Evolutionary conservation across 2,888 invertebrate genomes (phyloP).

Genomic region (Metopia argyrocephala): DNA sequence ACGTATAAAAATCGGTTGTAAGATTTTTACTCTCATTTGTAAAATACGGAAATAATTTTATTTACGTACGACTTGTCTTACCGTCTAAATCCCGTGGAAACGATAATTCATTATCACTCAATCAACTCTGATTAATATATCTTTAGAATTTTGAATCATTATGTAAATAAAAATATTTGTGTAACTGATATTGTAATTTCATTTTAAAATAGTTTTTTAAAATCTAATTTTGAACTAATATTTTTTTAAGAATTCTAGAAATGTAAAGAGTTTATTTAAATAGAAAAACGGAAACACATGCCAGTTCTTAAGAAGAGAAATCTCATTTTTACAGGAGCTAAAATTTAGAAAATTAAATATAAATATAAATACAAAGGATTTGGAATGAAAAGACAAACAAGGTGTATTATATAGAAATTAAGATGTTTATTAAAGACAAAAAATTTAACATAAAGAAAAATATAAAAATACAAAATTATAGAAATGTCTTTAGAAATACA

Average conservation of each 20-base stretch:
- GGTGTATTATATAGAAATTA: conserved; percentile 26
- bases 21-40: too few relatives aligned
- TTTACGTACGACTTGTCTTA: too few relatives aligned
- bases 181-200: conserved; percentile 5
- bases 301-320: conserved; percentile 20
- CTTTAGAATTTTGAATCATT: too few relatives aligned
- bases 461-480: conserved; percentile 9
- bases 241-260: conserved; percentile 7
- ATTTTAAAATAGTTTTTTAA: neutral
- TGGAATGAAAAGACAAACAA: conserved; percentile 51
- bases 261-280: neutral
- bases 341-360: conserved; percentile 11
- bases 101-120: too few relatives aligned
- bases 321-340: conserved; percentile 26
- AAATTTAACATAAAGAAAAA: neutral
- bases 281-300: conserved; percentile 46
- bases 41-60: too few relatives aligned
- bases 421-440: conserved; percentile 7
- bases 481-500: conserved; percentile 26
- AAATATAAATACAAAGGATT: conserved; percentile 39
- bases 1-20: too few relatives aligned
- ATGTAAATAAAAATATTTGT: too few relatives aligned
- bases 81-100: too few relatives aligned
- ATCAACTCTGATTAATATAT: too few relatives aligned
- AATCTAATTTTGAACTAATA: neutral